Base-by-base conservation (phyloP, 2,797 vertebrate species). In the Smutsia gigantea region DNA sequence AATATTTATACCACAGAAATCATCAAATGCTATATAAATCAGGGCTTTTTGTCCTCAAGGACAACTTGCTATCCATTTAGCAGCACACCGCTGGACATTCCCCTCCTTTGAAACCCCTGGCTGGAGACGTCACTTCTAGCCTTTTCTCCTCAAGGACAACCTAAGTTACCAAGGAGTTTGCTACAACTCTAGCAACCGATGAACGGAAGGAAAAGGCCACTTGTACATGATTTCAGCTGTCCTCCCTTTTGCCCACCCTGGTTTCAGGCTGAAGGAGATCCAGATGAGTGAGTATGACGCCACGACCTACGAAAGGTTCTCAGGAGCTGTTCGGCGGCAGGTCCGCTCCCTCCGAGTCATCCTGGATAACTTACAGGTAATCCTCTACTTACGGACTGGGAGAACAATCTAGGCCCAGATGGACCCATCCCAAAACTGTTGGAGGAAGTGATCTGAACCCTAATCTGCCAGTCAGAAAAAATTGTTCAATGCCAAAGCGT, bases 211-310 rank as follows among this genome's bases (percentile, higher is more conserved):
- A 23, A 42, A 39, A 75, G 71, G 23, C 21, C 29, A 10, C 3
- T 5, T 17, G 25, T 34, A 1, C 8, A 5, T 31, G 42, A 27
- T 85, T 25, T 92, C 74, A 97, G 69, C 59, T 59, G 4, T 11
- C 87, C 55, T 7, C 78, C 93, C 96, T 53, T 75, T 64, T 39
- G 7, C 23, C 90, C n/a, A n/a, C 90, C 75, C 93, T 93, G 93
- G 4, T 91, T 97, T 96, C 98, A 99, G 99, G 95, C 90, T 99
- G 87, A 99, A 99, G 96, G 99, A 99, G 98, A 99, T 99, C 85
- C 97, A 99, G 37, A 99, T 99, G 99, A 99, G 99, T 53, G 99
- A 99, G 87, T 99, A 99, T 13, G 99, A 99, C 19, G 99, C 99
- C 0, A 68, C 98, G 7, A 99, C 98, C 0, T 99, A 99, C 0